Base-by-base conservation (phyloP, 2,797 vertebrate species). In the Cetoscarus ocellatus region DNA sequence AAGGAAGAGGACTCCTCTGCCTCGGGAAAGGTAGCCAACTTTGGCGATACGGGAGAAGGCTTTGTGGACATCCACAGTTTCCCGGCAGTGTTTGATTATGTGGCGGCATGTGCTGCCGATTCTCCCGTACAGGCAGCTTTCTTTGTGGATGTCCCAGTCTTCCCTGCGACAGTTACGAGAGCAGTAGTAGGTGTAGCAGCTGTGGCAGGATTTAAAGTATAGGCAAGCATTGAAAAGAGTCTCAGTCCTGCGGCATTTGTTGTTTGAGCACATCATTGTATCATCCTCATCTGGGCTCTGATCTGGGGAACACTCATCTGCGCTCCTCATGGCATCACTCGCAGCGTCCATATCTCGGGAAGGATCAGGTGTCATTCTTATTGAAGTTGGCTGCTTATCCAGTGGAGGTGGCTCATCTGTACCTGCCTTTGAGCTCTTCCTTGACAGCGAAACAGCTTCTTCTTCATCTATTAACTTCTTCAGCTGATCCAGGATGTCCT, bases 201-300 rank as follows among this genome's bases (percentile, higher is more conserved):
- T 98, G 94, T 98, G 98, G 92, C 98, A 99, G 0, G 98, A 98
- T 91, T 99, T 98, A 90, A 99, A 99, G 91, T 99, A 99, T 75
- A 99, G 95, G 86, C 98, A 98, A 88, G 98, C 97, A 0, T 99
- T 98, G 87, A 99, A 99, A 85, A 98, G 92, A 43, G 98, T 97
- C 90, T 99, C 98, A 0, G 97, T 98, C 73, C 97, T 94, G 8
- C 96, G 92, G 78, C 98, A 99, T 88, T 96, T 97, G 90, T 97
- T 96, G 10, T 99, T 99, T 10, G 98, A 99, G 79, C 98, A 99
- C 88, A 97, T 98, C 97, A 99, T 97, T 68, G 97, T 96, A 79
- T 99, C 98, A 0, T 99, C 97, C 70, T 99, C 98, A 74, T 99
- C 97, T 0, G 97, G 96, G 18, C 97, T 98, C 79, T 96, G 96